Evolutionary conservation across 2,797 vertebrate species (phyloP), one percentile per base, ranked within the genome.

Genomic region (Euthynnus affinis): DNA sequence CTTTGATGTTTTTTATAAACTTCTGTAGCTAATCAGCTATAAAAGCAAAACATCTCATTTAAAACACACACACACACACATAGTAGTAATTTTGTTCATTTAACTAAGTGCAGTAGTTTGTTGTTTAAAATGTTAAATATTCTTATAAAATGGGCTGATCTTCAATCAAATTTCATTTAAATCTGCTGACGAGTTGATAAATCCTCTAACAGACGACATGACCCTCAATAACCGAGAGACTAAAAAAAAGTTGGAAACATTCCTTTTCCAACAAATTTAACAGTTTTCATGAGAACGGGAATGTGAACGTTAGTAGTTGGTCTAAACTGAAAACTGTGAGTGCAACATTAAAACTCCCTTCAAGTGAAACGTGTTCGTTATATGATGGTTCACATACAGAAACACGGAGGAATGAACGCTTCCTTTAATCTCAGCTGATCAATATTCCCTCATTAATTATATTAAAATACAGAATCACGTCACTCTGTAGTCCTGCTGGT

Each of bases 361-460:
- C 13, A 67, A n/a, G 9, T 74, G 32, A 57, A 13, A 58, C 32
- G 34, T 56, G 75, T 70, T 79, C 49, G 9, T 25, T 62, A 46
- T 3, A 20, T 10, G 53, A 27, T 68, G 27, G 1, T 10, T 53
- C 14, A 32, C 15, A 52, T 22, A 61, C 40, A 29, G 6, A 34
- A 17, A n/a, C 2, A 14, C 25, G 15, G 18, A 34, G 20, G 32
- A 67, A 18, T 9, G 2, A 62, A 37, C 3, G 14, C 67, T 42
- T 63, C 12, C 22, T 29, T 15, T 2, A 34, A 48, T 14, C 27
- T 29, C 10, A 53, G 27, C 27, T 68, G 17, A 48, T 55, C 71
- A 46, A 52, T 51, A 17, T 68, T 74, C 59, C 61, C 71, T 81
- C 34, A 62, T 37, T 58, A 23, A 42, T 65, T 15, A 62, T 12